Evolutionary conservation across 2,888 invertebrate genomes (phyloP).

Genomic region (Invenusta paracnida): DNA sequence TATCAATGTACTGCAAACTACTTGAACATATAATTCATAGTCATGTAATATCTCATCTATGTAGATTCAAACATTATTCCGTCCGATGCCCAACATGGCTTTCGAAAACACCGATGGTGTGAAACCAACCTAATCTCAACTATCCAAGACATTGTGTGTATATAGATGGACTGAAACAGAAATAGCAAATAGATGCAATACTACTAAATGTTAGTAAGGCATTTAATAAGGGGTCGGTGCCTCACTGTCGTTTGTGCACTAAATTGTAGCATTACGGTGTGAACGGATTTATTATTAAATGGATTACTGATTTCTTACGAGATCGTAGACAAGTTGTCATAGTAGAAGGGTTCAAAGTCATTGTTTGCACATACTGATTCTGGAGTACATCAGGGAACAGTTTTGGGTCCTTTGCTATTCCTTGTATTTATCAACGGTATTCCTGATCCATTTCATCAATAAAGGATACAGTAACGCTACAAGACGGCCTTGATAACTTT

Average conservation of each 20-base stretch:
- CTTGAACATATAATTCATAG: neutral
- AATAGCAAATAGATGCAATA: neutral
- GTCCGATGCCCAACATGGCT: neutral
- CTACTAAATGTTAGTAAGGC: neutral
- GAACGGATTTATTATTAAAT: neutral
- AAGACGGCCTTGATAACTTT: no score
- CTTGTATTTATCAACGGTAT: constrained; percentile 2
- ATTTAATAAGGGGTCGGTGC: no score
- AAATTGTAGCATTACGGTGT: neutral
- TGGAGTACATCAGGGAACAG: neutral
- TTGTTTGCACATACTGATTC: neutral
- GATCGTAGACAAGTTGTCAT: neutral
- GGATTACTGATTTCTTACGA: neutral
- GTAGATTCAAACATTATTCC: neutral
- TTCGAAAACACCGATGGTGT: neutral
- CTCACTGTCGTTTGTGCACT: neutral
- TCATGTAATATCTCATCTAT: neutral
- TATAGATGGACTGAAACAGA: neutral
- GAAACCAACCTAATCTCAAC: neutral
- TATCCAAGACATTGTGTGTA: neutral
- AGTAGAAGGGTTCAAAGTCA: neutral
- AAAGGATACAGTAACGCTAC: no score
- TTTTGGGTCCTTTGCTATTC: neutral
- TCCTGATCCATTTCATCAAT: no score
- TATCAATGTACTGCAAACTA: constrained; percentile 30